phyloP scores from a whole-genome alignment of 1,140 invertebrate species.

The Mercenaria mercenaria region DNA sequence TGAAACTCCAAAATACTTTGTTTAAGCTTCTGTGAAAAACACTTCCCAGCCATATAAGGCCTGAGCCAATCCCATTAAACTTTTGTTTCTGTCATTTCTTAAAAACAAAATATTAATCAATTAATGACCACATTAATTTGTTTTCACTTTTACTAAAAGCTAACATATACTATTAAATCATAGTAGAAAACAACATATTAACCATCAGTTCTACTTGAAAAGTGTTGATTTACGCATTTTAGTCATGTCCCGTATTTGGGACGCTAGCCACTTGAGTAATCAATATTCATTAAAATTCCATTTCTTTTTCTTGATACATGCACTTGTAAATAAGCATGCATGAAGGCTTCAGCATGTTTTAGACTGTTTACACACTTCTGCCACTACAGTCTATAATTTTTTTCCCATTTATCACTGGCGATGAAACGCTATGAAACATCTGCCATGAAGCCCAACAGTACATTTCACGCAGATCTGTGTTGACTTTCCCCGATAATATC shows the following conservation, averaged over 20 bases:
- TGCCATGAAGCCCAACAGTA: too few species aligned
- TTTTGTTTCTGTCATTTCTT: too few species aligned
- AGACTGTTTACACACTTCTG: too few species aligned
- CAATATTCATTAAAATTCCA: background rate
- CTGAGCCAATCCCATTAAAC: too few species aligned
- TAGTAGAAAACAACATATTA: background rate
- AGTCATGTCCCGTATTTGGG: background rate
- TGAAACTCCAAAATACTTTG: too few species aligned
- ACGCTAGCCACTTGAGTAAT: background rate
- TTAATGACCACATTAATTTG: background rate
- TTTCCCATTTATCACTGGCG: too few species aligned
- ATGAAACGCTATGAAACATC: too few species aligned
- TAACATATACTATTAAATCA: background rate
- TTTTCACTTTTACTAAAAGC: background rate
- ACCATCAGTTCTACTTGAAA: background rate
- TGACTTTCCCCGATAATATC: slow-evolving; percentile 12
- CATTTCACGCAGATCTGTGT: too few species aligned
- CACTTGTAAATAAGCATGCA: background rate
- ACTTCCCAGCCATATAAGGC: too few species aligned
- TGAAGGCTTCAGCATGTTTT: background rate
- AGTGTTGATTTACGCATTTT: background rate
- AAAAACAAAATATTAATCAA: background rate
- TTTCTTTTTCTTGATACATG: background rate
- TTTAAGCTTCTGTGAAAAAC: too few species aligned
- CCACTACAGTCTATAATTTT: too few species aligned